A percentile compares a stretch with the other conserved stretches of the same genome.
phyloP scores from a whole-genome alignment of 1,140 invertebrate species.

The Armadillidium nasatum region DNA sequence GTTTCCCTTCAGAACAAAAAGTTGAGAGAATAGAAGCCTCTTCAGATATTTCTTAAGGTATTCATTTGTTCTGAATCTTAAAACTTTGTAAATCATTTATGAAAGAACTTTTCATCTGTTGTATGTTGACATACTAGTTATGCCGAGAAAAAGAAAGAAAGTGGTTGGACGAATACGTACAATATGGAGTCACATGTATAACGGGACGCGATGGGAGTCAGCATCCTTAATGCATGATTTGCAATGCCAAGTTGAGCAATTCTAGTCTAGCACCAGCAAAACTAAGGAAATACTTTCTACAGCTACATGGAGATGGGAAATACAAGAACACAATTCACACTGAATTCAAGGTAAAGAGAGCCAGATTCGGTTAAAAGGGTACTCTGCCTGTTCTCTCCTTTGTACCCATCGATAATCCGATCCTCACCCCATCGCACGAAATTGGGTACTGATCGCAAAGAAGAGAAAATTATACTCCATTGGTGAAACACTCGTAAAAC shows the following conservation, averaged over 20 bases:
- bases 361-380: constrained; percentile 25
- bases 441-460: constrained; percentile 29
- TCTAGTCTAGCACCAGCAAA: constrained; percentile 30
- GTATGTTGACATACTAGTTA: neutral
- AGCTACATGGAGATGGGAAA: constrained; percentile 32
- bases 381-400: constrained; percentile 29
- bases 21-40: no score
- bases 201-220: constrained; percentile 21
- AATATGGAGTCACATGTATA: constrained; percentile 27
- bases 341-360: constrained; percentile 24
- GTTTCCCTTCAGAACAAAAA: no score
- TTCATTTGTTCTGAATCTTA: no score
- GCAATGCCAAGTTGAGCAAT: constrained; percentile 31
- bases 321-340: constrained; percentile 28
- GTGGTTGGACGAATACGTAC: constrained; percentile 25
- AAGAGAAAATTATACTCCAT: constrained; percentile 22
- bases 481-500: constrained; percentile 31
- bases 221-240: constrained; percentile 33
- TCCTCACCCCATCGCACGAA: constrained; percentile 21
- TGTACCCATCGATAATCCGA: constrained; percentile 24
- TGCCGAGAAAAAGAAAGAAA: neutral
- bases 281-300: constrained; percentile 27
- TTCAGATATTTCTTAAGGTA: no score
- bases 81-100: no score
- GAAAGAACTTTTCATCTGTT: no score